These are phyloP conservation scores for Patella caerulea DNA, from an alignment of 2,888 invertebrate genomes.

Conservation along the genomic window DNA sequence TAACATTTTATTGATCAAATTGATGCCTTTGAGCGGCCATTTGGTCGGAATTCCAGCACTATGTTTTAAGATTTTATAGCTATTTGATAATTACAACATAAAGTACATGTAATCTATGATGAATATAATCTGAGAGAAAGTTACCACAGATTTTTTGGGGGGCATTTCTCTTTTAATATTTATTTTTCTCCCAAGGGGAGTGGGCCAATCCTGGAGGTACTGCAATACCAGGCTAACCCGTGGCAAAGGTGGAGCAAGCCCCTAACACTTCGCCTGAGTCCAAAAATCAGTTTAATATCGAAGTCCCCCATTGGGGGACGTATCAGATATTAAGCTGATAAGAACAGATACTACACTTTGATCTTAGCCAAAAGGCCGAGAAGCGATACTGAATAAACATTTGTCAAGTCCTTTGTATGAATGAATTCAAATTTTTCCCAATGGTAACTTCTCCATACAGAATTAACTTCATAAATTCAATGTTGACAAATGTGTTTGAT, in stretches of 20 bases:
- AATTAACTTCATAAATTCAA: not conserved
- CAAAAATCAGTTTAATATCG: conserved; percentile 67
- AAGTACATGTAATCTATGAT: too few relatives aligned
- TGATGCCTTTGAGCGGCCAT: too few relatives aligned
- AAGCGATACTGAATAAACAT: conserved; percentile 36
- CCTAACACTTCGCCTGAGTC: conserved; percentile 68
- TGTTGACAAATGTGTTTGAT: too few relatives aligned
- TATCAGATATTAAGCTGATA: conserved; percentile 82
- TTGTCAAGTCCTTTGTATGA: too few relatives aligned
- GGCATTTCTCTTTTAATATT: not conserved
- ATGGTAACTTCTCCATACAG: too few relatives aligned
- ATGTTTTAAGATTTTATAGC: too few relatives aligned
- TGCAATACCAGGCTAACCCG: conserved; percentile 81
- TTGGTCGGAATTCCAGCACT: too few relatives aligned
- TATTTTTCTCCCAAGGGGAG: conserved; percentile 41
- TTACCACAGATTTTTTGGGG: too few relatives aligned
- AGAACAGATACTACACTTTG: conserved; percentile 76
- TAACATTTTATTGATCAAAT: too few relatives aligned
- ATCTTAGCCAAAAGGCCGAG: conserved; percentile 56
- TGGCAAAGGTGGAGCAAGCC: conserved; percentile 79
- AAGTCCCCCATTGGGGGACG: conserved; percentile 73
- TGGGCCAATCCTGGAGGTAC: conserved; percentile 75
- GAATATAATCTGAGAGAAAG: too few relatives aligned
- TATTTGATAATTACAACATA: too few relatives aligned
- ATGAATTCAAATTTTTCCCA: too few relatives aligned